Percentiles rank a stretch among this genome's conserved stretches.
Evolutionary conservation across 2,113 vertebrate genomes (phyloP).

Genomic region (Alouatta palliata): DNA sequence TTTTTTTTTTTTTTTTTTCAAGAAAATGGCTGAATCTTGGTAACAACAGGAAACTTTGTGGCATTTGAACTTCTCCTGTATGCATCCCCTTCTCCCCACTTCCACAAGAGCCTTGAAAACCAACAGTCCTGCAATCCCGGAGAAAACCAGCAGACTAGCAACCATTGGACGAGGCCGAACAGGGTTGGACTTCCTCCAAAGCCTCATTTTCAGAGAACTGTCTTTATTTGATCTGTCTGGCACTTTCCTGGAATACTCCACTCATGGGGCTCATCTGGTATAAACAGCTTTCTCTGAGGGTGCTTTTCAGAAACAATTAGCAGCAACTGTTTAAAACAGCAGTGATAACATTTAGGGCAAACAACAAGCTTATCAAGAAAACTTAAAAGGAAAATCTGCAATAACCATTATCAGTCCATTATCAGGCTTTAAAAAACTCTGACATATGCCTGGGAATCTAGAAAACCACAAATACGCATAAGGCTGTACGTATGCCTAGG

Average conservation of each 20-base stretch:
- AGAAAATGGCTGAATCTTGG: conserved; percentile 12
- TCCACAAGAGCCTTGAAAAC: not conserved
- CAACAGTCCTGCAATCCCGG: conserved; percentile 24
- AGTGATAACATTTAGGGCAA: conserved; percentile 2
- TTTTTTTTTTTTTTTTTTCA: not conserved
- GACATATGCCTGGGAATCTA: not conserved
- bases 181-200: not conserved
- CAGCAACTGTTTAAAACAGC: not conserved
- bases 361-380: conserved; percentile 4
- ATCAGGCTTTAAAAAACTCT: conserved; percentile 13
- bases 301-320: not conserved
- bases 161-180: not conserved
- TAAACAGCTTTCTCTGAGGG: not conserved
- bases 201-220: not conserved
- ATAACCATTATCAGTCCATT: not conserved
- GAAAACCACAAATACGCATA: not conserved
- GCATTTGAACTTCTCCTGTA: not conserved
- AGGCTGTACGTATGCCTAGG: not conserved
- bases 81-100: not conserved
- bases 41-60: not conserved
- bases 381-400: conserved; percentile 22
- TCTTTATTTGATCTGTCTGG: conserved; percentile 1
- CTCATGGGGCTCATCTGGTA: not conserved
- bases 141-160: not conserved
- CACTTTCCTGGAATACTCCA: conserved; percentile 30